These are phyloP conservation scores for Eurytoma adleriae DNA, from an alignment of 2,888 invertebrate species.

Conservation along the genomic window DNA sequence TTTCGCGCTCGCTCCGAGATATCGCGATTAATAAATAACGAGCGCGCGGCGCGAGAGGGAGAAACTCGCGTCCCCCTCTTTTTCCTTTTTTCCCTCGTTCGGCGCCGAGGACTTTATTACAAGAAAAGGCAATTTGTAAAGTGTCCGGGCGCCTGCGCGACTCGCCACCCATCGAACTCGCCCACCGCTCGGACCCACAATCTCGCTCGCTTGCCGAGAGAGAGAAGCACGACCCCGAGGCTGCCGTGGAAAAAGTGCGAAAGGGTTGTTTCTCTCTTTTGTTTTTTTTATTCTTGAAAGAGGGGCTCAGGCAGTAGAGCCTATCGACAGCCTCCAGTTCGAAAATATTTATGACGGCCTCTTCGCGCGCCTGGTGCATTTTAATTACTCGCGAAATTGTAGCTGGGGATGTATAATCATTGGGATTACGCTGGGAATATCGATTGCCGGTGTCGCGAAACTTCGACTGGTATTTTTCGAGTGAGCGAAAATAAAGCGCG, in stretches of 20 bases:
- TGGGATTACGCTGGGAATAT: conserved; percentile 10
- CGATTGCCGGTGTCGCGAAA: conserved; percentile 5
- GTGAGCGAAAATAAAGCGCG: neutral
- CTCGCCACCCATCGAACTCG: conserved; percentile 53
- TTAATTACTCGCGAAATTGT: conserved; percentile 38
- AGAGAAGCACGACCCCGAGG: neutral
- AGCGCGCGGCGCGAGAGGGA: neutral
- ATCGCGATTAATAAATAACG: conserved; percentile 54
- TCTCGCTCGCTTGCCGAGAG: neutral
- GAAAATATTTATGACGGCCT: conserved; percentile 36
- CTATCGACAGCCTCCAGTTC: conserved; percentile 44
- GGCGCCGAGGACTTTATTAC: conserved; percentile 57
- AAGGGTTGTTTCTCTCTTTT: neutral
- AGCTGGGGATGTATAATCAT: conserved; percentile 1
- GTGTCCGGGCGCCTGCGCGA: conserved; percentile 29
- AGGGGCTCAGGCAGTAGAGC: neutral
- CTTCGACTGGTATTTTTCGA: neutral
- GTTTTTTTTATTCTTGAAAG: too few relatives aligned
- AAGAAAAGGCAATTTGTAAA: conserved; percentile 56
- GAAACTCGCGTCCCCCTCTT: neutral
- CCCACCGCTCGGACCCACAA: conserved; percentile 32
- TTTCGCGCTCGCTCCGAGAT: conserved; percentile 49
- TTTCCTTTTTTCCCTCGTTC: conserved; percentile 20
- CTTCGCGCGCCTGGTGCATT: conserved; percentile 33
- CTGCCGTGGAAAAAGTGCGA: conserved; percentile 38